These are phyloP conservation scores for Onychomys arenicola DNA, from an alignment of 2,797 vertebrate species.

Conservation along the genomic window DNA sequence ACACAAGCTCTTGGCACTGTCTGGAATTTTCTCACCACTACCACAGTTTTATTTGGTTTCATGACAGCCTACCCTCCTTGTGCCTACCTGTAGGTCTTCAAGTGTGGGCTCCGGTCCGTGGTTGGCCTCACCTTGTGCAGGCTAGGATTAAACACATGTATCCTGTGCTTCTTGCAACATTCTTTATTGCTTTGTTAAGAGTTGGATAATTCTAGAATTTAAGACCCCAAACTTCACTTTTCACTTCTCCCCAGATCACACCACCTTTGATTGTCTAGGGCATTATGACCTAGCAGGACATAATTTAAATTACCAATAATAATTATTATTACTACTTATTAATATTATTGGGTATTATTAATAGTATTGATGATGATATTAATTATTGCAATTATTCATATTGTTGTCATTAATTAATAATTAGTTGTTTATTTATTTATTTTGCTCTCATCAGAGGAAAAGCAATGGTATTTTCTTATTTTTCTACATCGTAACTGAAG, in stretches of 20 bases:
- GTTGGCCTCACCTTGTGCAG: not conserved
- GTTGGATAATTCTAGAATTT: not conserved
- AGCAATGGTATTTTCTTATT: not conserved
- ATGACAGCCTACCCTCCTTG: not conserved
- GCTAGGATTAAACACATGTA: not conserved
- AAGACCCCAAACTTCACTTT: not conserved
- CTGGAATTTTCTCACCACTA: not conserved
- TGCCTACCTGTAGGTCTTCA: not conserved
- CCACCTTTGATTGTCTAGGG: not conserved
- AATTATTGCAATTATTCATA: not conserved
- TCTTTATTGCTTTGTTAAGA: not conserved
- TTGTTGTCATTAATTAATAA: not conserved
- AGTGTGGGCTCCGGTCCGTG: not conserved
- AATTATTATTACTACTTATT: not conserved
- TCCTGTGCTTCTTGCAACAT: not conserved
- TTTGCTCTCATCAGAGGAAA: not conserved
- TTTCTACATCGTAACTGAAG: not conserved
- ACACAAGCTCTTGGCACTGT: not conserved
- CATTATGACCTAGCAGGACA: not conserved
- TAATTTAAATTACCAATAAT: not conserved
- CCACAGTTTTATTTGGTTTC: not conserved
- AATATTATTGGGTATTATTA: not conserved
- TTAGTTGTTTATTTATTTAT: not conserved
- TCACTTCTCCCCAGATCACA: not conserved
- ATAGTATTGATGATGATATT: not conserved